Evolutionary conservation across 2,888 invertebrate genomes (phyloP), one percentile per base, ranked within the genome.

Genomic region (Drosophila neonasuta): DNA sequence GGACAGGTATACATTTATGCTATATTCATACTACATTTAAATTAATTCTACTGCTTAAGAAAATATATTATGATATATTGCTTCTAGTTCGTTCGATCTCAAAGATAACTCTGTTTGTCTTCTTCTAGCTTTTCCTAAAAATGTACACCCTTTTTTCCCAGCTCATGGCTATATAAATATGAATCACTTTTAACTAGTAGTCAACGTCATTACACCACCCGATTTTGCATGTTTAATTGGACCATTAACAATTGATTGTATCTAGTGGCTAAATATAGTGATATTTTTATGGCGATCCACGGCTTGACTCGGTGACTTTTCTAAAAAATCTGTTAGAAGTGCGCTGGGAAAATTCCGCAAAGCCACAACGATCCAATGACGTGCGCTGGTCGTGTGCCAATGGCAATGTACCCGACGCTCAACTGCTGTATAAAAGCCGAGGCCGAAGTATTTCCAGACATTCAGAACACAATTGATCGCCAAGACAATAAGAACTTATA

Each of bases 261-360:
- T 51, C 8, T 34, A 46, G 45, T 46, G n/a, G 51, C 66, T 84
- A 65, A 70, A 80, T 57, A 82, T 80, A 85, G 63, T 63, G 11
- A 11, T 30, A 56, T 46, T 74, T 49, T 71, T 55, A 66, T 64
- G 49, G 45, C 15, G 30, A 34, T 61, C 45, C 24, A 51, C 52
- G 17, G 55, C 29, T 45, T 8, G 42, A 29, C 54, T 57, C 50
- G 74, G 85, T 84, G 79, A 70, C 42, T 79, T 79, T 68, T 73
- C 67, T 50, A 52, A 20, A 51, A 34, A 34, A 34, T 34, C 60
- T 46, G 51, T 7, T 65, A 46, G 30, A 72, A 70, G 71, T 63
- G 48, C 20, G 63, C 48, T 78, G 81, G 81, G 81, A 78, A 81
- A 82, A 64, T 42, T 64, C 78, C 80, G 51, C 9, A 41, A 29